Base-by-base conservation (phyloP, 1,140 invertebrate genomes). In the Neotoxoptera formosana region DNA sequence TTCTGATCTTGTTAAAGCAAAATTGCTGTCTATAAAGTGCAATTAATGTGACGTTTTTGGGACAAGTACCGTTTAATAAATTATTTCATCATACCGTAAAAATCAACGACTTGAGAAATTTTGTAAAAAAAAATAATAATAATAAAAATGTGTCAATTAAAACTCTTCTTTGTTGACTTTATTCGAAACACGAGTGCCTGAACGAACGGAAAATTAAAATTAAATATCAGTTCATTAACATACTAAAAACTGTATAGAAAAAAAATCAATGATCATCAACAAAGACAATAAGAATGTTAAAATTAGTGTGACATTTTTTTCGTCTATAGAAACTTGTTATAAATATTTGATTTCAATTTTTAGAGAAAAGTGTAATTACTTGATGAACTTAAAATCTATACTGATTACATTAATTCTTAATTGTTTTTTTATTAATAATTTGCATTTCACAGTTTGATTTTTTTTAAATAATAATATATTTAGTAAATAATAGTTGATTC, bases 61-160 rank as follows among this genome's bases (percentile, higher is more conserved):
- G 41, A 47, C 84, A 86, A 86, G 36, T 47, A 86, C 41, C 83
- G 36, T 86, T 86, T 86, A 86, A 86, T 86, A 86, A 86, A 86
- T 86, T 86, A 86, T 86, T 86, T 86, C 41, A 45, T 86, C 41
- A 86, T 86, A 86, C 83, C 83, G 83, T 86, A 86, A 86, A 86
- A 86, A 86, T 86, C 36, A 86, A n/a, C n/a, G 60, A 76, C 36
- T 86, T 86, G 36, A 86, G 36, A 86, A 86, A 86, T 86, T 41
- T 86, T 86, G 36, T 86, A 6, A 45, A 86, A 86, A 84, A 41
- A 84, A n/a, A 76, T 17, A 76, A n/a, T n/a, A 67, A 76, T n/a
- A 76, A 76, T 76, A 86, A 86, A 45, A 86, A 86, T 45, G 36
- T 86, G 41, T 86, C 83, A 86, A 86, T 86, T 41, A 86, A 41